Conservation (phyloP, 2,888 invertebrate species). For the Hanleya hanleyi region DNA sequence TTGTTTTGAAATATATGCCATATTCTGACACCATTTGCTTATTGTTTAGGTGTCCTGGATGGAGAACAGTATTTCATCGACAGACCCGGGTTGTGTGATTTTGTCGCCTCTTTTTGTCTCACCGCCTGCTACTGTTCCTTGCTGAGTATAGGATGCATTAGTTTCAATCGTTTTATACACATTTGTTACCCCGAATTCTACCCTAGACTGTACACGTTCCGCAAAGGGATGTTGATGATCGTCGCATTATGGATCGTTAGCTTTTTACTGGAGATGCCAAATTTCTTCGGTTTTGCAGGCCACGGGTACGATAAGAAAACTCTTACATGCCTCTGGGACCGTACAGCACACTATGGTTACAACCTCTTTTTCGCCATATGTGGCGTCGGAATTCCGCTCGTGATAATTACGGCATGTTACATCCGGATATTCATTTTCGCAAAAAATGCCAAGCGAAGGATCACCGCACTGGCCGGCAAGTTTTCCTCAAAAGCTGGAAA, state of each 20-base stretch:
- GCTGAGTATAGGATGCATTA: constrained; percentile 38
- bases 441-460: constrained; percentile 12
- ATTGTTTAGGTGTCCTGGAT: constrained; percentile 27
- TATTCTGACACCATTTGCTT: no score
- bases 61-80: constrained; percentile 34
- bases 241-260: constrained; percentile 37
- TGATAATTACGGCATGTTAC: constrained; percentile 36
- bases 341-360: constrained; percentile 39
- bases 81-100: constrained; percentile 34
- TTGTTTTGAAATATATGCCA: no score
- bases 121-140: constrained; percentile 41
- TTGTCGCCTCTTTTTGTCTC: constrained; percentile 39
- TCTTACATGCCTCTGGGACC: constrained; percentile 41
- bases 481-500: background rate
- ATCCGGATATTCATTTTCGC: constrained; percentile 33
- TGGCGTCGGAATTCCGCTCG: constrained; percentile 33
- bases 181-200: constrained; percentile 33
- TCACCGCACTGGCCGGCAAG: background rate
- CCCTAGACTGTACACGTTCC: constrained; percentile 26
- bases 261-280: constrained; percentile 39
- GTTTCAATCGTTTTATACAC: constrained; percentile 37
- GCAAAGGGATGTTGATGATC: constrained; percentile 31
- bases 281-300: constrained; percentile 44
- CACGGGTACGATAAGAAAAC: constrained; percentile 43
- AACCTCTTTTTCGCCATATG: constrained; percentile 36